These are phyloP conservation scores for Scaptomyza hsui DNA, from an alignment of 1,140 invertebrate genomes.

Conservation along the genomic window DNA sequence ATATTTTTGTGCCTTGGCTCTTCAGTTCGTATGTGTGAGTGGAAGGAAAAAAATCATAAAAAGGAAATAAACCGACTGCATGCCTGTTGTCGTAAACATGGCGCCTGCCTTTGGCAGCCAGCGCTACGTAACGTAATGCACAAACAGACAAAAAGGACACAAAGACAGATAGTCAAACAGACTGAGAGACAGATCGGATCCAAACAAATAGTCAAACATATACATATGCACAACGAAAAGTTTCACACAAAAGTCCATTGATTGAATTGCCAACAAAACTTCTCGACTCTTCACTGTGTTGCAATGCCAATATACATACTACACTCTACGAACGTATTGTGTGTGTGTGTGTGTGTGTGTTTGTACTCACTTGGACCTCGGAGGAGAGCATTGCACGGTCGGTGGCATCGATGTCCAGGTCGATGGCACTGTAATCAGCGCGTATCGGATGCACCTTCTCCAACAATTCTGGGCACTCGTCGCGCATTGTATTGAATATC, in stretches of 20 bases:
- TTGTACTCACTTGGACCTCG: slow-evolving; percentile 82
- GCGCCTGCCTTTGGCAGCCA: slow-evolving; percentile 68
- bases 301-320: slow-evolving; percentile 5
- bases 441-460: slow-evolving; percentile 90
- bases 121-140: slow-evolving; percentile 70
- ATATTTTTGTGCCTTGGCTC: slow-evolving; percentile 37
- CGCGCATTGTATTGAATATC: slow-evolving; percentile 89
- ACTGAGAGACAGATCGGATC: background rate
- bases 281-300: background rate
- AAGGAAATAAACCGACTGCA: slow-evolving; percentile 74
- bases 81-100: slow-evolving; percentile 75
- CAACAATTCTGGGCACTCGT: slow-evolving; percentile 86
- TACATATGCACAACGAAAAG: slow-evolving; percentile 61
- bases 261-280: slow-evolving; percentile 69
- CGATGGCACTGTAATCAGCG: slow-evolving; percentile 93
- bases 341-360: background rate
- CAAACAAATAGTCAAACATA: slow-evolving; percentile 40
- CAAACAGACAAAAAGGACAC: slow-evolving; percentile 21
- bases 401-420: slow-evolving; percentile 88
- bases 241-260: slow-evolving; percentile 71
- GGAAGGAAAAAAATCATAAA: slow-evolving; percentile 48
- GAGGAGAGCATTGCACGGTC: slow-evolving; percentile 76
- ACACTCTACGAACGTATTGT: too few relatives aligned
- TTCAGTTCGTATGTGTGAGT: background rate
- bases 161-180: slow-evolving; percentile 10